These are phyloP conservation scores for Pungitius pungitius DNA, from an alignment of 2,113 vertebrate species.

Conservation along the genomic window DNA sequence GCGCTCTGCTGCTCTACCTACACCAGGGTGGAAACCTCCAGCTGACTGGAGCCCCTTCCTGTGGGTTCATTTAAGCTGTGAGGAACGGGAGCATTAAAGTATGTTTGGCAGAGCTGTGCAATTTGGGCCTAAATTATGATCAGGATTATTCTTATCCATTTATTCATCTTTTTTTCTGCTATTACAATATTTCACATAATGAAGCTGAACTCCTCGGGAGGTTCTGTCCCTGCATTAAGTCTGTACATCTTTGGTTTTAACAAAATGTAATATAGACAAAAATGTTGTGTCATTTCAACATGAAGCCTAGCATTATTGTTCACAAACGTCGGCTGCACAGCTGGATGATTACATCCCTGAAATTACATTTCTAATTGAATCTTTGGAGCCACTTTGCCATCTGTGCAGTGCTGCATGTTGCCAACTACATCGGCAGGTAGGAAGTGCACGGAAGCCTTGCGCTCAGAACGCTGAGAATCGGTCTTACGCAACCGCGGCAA, in stretches of 20 bases:
- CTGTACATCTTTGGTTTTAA: not conserved
- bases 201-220: not conserved
- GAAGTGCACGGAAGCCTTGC: slow-evolving; percentile 20
- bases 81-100: not conserved
- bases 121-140: not conserved
- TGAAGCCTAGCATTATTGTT: not conserved
- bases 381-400: slow-evolving; percentile 30
- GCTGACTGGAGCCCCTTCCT: not conserved
- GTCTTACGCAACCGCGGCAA: slow-evolving; percentile 45
- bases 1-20: slow-evolving; percentile 46
- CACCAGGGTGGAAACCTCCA: slow-evolving; percentile 20
- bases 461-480: not conserved
- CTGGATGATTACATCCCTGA: slow-evolving; percentile 17
- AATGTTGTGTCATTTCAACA: not conserved
- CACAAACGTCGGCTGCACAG: slow-evolving; percentile 9
- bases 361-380: slow-evolving; percentile 11
- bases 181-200: not conserved
- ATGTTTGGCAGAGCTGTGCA: not conserved
- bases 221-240: not conserved
- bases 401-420: slow-evolving; percentile 28
- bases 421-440: slow-evolving; percentile 31
- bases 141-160: not conserved
- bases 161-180: not conserved
- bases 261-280: not conserved
- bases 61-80: not conserved